Evolutionary conservation across 2,797 vertebrate genomes (phyloP), one percentile per base, ranked within the genome.

Genomic region (Spinus pinus): DNA sequence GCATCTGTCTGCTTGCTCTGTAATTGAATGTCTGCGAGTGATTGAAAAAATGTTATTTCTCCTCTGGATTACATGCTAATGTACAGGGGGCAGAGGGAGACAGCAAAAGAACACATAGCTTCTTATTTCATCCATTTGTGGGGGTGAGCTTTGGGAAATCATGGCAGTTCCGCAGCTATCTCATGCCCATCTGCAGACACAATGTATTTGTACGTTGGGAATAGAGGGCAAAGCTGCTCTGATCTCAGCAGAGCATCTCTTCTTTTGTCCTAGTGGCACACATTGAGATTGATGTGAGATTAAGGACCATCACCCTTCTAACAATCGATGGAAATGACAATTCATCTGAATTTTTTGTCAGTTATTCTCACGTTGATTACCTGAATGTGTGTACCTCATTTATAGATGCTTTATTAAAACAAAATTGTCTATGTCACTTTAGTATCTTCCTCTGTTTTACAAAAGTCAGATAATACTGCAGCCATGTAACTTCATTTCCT

Each of bases 201-300:
- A 98, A 98, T 98, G 98, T 98, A 97, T 98, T 96, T 98, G 97
- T 98, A 98, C 98, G 10, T 97, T 98, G 96, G 98, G 98, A 98
- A 98, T 98, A 98, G 97, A 97, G 98, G 98, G 98, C 97, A 98
- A 98, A 98, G 97, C 98, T 98, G 97, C 97, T 97, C 98, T 97
- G 98, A 97, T 98, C 98, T 98, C 98, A 96, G 96, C 97, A 96
- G 98, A 98, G 99, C 98, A 97, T 97, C 97, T 97, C 97, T 97
- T 97, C 98, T 98, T 98, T 99, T 99, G 99, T 99, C 98, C 98
- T 98, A 93, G 96, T 98, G 99, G 98, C 99, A 99, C 98, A 98
- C 98, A 99, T 99, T 98, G 99, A 99, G 99, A 99, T 99, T 98
- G 99, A 99, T 99, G 98, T 41, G 97, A 98, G 98, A 99, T 99